A percentile compares a stretch with the other conserved stretches of the same genome.
phyloP scores from a whole-genome alignment of 1,140 invertebrate genomes.

The Drosophila tani region DNA sequence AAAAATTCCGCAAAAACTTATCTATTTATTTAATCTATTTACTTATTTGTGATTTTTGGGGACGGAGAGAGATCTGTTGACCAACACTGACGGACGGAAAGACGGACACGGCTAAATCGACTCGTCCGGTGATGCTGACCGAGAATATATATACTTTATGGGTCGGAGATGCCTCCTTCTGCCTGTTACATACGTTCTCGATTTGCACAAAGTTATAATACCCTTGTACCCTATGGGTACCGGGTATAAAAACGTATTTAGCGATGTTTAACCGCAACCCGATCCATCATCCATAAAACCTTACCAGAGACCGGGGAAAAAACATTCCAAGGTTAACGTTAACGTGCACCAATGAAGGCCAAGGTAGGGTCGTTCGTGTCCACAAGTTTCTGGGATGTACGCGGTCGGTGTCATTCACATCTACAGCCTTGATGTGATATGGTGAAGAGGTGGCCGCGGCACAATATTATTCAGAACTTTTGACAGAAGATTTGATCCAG shows the following conservation, averaged over 20 bases:
- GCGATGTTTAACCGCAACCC: neutral
- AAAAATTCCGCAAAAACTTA: too few relatives aligned
- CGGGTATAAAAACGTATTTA: neutral
- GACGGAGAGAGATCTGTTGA: too few relatives aligned
- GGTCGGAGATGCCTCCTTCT: too few relatives aligned
- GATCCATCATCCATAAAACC: neutral
- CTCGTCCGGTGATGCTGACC: too few relatives aligned
- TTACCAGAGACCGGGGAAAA: conserved; percentile 8
- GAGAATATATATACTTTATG: too few relatives aligned
- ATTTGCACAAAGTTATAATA: too few relatives aligned
- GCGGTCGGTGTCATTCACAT: conserved; percentile 11
- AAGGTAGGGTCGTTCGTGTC: conserved; percentile 10
- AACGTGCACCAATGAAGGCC: conserved; percentile 13
- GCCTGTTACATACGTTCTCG: too few relatives aligned
- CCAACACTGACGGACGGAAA: too few relatives aligned
- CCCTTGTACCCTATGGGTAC: too few relatives aligned
- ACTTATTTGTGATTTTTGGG: too few relatives aligned
- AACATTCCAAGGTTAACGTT: conserved; percentile 11
- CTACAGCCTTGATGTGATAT: neutral
- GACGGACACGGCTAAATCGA: too few relatives aligned
- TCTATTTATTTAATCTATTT: too few relatives aligned
- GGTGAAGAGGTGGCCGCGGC: conserved; percentile 8
- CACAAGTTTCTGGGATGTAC: conserved; percentile 9
- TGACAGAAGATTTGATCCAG: conserved; percentile 3
- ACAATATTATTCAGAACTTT: neutral